phyloP scores from a whole-genome alignment of 2,888 invertebrate genomes.

The Rapana venosa region DNA sequence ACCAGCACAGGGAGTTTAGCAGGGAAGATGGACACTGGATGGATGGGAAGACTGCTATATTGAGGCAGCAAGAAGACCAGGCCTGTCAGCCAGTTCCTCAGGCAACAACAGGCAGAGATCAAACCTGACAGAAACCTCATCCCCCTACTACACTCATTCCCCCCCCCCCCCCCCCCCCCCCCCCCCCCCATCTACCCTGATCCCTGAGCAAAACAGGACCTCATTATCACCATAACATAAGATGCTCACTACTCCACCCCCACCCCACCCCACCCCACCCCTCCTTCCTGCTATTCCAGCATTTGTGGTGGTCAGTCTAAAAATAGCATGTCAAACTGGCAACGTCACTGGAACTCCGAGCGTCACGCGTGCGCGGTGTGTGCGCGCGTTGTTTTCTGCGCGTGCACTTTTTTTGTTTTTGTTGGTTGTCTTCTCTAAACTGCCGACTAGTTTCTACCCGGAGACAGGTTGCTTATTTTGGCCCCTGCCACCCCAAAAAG shows the following conservation, averaged over 20 bases:
- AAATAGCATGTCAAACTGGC: background rate
- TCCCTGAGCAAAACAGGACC: too few relatives aligned
- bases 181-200: background rate
- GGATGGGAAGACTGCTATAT: background rate
- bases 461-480: conserved; percentile 12
- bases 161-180: background rate
- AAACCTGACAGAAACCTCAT: background rate
- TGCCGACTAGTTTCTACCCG: background rate
- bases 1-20: background rate
- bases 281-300: background rate
- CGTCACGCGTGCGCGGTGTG: background rate
- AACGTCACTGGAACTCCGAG: background rate
- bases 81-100: background rate
- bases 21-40: background rate
- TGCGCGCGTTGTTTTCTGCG: background rate
- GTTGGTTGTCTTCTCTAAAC: too few relatives aligned
- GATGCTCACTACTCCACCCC: background rate
- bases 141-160: background rate
- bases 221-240: too few relatives aligned
- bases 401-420: background rate
- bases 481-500: background rate
- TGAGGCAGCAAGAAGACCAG: background rate
- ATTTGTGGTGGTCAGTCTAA: background rate
- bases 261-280: background rate
- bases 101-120: background rate